Conservation (phyloP, 2,888 invertebrate species). For the Camponotus fellah region DNA sequence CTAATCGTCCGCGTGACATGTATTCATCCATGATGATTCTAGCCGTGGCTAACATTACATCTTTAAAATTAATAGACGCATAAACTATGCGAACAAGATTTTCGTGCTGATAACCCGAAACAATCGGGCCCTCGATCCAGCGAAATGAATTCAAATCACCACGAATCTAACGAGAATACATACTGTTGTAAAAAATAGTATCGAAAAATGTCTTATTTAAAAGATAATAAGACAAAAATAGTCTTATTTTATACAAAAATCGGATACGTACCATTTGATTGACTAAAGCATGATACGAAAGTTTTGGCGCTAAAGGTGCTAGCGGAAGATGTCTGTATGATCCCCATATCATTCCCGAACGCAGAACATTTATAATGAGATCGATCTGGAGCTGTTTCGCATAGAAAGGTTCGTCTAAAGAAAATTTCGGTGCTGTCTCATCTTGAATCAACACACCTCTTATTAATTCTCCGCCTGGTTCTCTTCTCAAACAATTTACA, state of each 20-base stretch:
- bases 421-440: constrained; percentile 89
- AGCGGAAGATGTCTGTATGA: constrained; percentile 94
- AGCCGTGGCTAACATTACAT: constrained; percentile 96
- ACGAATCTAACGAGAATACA: constrained; percentile 85
- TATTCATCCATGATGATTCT: constrained; percentile 87
- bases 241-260: constrained; percentile 2
- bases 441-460: constrained; percentile 89
- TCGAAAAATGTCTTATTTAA: too few species aligned
- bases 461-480: constrained; percentile 89
- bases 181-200: too few species aligned
- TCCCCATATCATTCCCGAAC: constrained; percentile 89
- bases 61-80: constrained; percentile 96
- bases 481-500: constrained; percentile 94
- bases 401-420: constrained; percentile 89
- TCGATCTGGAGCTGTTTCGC: constrained; percentile 90
- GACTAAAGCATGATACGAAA: constrained; percentile 90
- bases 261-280: constrained; percentile 87
- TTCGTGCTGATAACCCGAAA: constrained; percentile 69
- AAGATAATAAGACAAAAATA: too few species aligned
- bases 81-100: constrained; percentile 89
- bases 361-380: constrained; percentile 91
- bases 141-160: constrained; percentile 95
- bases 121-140: constrained; percentile 92
- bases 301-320: constrained; percentile 88
- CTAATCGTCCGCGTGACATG: constrained; percentile 77